A percentile compares a stretch with the other conserved stretches of the same genome.
Conservation (phyloP, 2,888 invertebrate genomes). For the Serripes groenlandicus region DNA sequence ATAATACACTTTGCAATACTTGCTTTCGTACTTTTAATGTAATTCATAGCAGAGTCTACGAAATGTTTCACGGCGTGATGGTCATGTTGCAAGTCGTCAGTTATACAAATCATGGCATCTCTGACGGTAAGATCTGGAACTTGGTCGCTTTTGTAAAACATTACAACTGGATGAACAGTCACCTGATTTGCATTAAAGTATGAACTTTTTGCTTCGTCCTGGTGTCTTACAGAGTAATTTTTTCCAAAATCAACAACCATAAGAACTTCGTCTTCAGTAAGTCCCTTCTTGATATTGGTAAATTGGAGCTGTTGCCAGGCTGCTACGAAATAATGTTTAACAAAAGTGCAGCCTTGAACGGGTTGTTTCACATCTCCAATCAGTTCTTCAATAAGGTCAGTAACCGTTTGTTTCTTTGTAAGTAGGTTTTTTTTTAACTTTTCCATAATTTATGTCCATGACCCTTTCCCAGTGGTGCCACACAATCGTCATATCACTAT, state of each 20-base stretch:
- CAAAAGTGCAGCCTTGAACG: too few species aligned
- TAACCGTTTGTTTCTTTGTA: too few species aligned
- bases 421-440: too few species aligned
- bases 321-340: conserved; percentile 22
- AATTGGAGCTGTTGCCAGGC: conserved; percentile 17
- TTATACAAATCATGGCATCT: conserved; percentile 7
- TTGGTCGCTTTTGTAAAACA: conserved; percentile 7
- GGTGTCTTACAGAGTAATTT: conserved; percentile 17
- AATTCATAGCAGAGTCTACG: too few species aligned
- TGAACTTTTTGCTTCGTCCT: conserved; percentile 11
- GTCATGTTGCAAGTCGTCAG: conserved; percentile 27
- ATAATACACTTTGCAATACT: conserved; percentile 5
- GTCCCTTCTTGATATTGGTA: background rate
- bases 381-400: conserved; percentile 3
- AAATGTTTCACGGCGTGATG: conserved; percentile 9
- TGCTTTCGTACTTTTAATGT: background rate
- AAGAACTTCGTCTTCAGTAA: conserved; percentile 6
- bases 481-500: too few species aligned
- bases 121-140: background rate
- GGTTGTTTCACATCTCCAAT: conserved; percentile 9
- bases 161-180: conserved; percentile 9
- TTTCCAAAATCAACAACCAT: conserved; percentile 14
- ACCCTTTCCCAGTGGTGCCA: too few species aligned
- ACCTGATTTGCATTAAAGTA: conserved; percentile 22
- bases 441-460: too few species aligned